Evolutionary conservation across 2,888 invertebrate species (phyloP).

Genomic region (Arenicola marina): DNA sequence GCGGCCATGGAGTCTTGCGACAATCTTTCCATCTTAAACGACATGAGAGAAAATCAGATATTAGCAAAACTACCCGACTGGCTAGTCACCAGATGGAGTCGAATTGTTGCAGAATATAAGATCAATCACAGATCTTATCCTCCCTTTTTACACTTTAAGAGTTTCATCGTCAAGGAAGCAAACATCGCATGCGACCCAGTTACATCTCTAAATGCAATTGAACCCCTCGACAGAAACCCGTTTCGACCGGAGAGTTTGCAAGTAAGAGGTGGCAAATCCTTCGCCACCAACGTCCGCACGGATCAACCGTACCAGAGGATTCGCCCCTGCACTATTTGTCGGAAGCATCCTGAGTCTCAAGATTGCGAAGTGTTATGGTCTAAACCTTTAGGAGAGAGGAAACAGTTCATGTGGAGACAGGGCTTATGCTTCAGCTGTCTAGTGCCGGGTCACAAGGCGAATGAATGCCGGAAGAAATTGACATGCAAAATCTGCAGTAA

Average conservation of each 20-base stretch:
- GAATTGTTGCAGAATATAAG: constrained; percentile 15
- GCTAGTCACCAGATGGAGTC: constrained; percentile 21
- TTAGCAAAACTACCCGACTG: constrained; percentile 29
- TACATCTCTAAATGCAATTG: constrained; percentile 11
- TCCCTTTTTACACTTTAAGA: constrained; percentile 22
- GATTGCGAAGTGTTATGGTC: background rate
- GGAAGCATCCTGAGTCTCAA: background rate
- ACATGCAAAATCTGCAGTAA: constrained; percentile 27
- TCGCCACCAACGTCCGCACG: no score
- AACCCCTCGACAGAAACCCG: no score
- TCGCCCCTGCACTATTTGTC: no score
- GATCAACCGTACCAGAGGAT: no score
- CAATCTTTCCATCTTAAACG: constrained; percentile 1
- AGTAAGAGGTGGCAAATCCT: background rate
- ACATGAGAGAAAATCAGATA: constrained; percentile 22
- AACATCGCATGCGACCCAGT: constrained; percentile 32
- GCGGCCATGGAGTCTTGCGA: constrained; percentile 3
- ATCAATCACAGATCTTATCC: constrained; percentile 15
- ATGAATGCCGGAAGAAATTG: constrained; percentile 20
- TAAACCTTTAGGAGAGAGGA: background rate
- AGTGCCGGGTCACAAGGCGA: constrained; percentile 27
- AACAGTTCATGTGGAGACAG: constrained; percentile 15
- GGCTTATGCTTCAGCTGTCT: constrained; percentile 36
- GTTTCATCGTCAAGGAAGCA: constrained; percentile 25
- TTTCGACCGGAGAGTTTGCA: background rate